Base-by-base conservation (phyloP, 2,888 invertebrate species). In the Drosophila mimetica region DNA sequence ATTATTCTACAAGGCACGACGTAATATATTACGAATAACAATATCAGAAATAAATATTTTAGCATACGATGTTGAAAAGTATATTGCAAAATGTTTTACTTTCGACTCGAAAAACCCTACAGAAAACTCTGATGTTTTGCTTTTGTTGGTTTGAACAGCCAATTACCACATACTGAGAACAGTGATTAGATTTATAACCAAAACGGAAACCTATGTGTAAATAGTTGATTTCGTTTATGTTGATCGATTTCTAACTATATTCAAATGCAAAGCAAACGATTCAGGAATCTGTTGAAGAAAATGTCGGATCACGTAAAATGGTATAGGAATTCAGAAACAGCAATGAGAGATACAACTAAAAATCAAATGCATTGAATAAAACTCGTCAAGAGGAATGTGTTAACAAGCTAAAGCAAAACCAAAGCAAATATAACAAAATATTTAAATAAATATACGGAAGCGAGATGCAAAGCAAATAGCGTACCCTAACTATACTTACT, bases 331-430 rank as follows among this genome's bases (percentile, higher is more conserved):
- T 58, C 48, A 65, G 48, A 74, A 52, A 54, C 55, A 28, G 60
- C 67, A 75, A 48, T 25, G 1, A 53, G 70, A 69, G 36, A 58
- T 53, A 65, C 58, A 67, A 44, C 52, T 41, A 57, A 69, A 67
- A 75, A 72, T 71, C 50, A 80, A 77, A 83, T 77, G 74, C 79
- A 82, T 70, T 78, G 76, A 79, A 76, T 77, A 74, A 75, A 86
- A 86, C 89, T 89, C 89, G 89, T 89, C 89, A 89, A 89, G 89
- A 87, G 89, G 79, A 88, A 89, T 89, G 89, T 89, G 89, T 89
- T 89, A 89, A 84, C 76, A 84, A 78, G 61, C 67, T 75, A 63
- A 65, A 60, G 51, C 46, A 39, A 72, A 75, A 42, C 39, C 61
- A 67, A 55, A 61, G 41, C 41, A 58, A 61, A 46, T 48, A 73